Base-by-base conservation (phyloP, 2,797 vertebrate genomes). In the Argentina silus region DNA sequence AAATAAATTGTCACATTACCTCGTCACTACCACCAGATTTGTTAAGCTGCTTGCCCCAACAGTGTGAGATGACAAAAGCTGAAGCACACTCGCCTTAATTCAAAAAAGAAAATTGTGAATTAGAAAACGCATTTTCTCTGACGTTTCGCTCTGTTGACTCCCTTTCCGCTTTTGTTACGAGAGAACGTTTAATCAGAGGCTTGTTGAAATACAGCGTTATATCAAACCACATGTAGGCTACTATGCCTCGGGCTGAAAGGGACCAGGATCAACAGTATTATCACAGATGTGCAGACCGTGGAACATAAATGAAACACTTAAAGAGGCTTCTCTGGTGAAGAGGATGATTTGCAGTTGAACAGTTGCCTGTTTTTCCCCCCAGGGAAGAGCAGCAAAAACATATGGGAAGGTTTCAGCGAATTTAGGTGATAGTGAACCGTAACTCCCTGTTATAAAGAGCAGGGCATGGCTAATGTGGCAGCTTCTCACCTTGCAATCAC, bases 151-250 rank as follows among this genome's bases (percentile, higher is more conserved):
- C 3, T 2, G 6, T 6, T 27, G 12, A 60, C 23, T 3, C 36
- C 11, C 36, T 36, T 27, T 27, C 11, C 11, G 5, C 3, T 17
- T 15, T 47, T 48, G 1, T 43, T 21, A 7, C 10, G 44, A 70
- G 57, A 21, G 48, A 72, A 23, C 48, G 15, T 64, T 71, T 55
- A 45, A 72, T 72, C 70, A 64, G 27, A 2, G 9, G 61, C 60
- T 48, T 51, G 47, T 72, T 47, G 44, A 64, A 19, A 64, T 44
- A 44, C 62, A 19, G 70, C 23, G 19, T 50, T 43, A 50, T 63
- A 36, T 50, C 69, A 42, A 51, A 27, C 36, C 57, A 36, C 57
- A 53, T 19, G 42, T 36, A 36, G 27, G 27, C 55, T 23, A 44
- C 15, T 64, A 23, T 62, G 11, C 60, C 60, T 42, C 14, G 11